Evolutionary conservation across 2,888 invertebrate genomes (phyloP), one percentile per base, ranked within the genome.

Genomic region (Caprella mutica): DNA sequence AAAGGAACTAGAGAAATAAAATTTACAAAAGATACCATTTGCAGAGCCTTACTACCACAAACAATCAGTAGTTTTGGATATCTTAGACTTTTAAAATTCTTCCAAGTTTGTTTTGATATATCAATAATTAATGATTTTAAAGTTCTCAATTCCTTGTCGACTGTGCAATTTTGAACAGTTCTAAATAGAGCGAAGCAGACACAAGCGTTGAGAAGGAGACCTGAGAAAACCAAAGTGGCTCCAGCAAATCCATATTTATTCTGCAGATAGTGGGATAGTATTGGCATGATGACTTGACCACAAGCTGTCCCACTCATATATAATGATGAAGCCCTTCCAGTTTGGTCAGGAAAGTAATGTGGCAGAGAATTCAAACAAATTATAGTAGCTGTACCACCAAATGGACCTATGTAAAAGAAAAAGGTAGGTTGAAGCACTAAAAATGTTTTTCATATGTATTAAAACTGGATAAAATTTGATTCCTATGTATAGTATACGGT

Each of bases 361-460:
- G 61, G 56, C 40, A 60, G 26, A 54, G 56, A 56, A 33, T 56
- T 50, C 38, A 50, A 53, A n/a, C 60, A 51, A 4, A 56, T 52
- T 29, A 51, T 56, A 9, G 42, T 35, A 17, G 56, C 29, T 5
- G 26, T 39, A 14, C 56, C 56, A 17, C 44, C 29, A 14, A 56
- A 46, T 8, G 52, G 29, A 12, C 59, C 59, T 59, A 51, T 17
- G 17, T 26, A 1, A 55, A 35, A 24, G 6, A 14, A 24, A 19
- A n/a, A n/a, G n/a, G n/a, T n/a, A n/a, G n/a, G n/a, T n/a, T n/a
- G n/a, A n/a, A n/a, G n/a, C n/a, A n/a, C n/a, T n/a, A n/a, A n/a
- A n/a, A n/a, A n/a, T n/a, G n/a, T n/a, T n/a, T n/a, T n/a, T n/a
- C n/a, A n/a, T n/a, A n/a, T n/a, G n/a, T n/a, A n/a, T n/a, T n/a